Evolutionary conservation across 2,113 vertebrate genomes (phyloP).

Genomic region (Lethenteron reissneri): DNA sequence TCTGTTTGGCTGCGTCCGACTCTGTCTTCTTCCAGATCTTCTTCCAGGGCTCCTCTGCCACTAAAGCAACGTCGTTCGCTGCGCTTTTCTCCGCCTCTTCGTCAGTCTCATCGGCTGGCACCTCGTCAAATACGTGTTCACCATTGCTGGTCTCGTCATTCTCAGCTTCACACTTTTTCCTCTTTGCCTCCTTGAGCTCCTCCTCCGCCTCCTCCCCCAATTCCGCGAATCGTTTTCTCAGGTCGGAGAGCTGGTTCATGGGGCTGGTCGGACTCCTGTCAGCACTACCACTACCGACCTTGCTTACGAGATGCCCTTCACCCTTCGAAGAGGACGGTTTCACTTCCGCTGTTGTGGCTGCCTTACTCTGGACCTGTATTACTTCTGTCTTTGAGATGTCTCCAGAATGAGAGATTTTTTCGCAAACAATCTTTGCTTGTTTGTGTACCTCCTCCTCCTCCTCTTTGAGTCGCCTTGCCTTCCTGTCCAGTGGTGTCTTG

Average conservation of each 20-base stretch:
- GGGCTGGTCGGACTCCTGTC: too few relatives aligned
- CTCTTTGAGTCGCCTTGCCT: too few relatives aligned
- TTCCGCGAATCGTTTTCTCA: constrained; percentile 6
- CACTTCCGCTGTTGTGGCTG: too few relatives aligned
- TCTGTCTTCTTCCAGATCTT: not conserved
- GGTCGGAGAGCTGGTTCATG: not conserved
- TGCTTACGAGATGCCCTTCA: too few relatives aligned
- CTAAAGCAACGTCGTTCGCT: not conserved
- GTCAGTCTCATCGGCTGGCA: not conserved
- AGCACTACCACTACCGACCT: too few relatives aligned
- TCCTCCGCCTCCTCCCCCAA: constrained; percentile 2
- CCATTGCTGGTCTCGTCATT: not conserved
- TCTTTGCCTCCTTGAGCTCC: not conserved
- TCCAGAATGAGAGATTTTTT: too few relatives aligned
- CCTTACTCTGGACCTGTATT: too few relatives aligned
- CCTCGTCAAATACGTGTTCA: not conserved
- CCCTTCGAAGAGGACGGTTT: too few relatives aligned
- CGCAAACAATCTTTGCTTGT: too few relatives aligned
- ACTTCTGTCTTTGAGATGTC: too few relatives aligned
- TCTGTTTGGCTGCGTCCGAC: not conserved
- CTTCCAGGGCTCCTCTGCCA: not conserved
- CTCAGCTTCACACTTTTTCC: not conserved
- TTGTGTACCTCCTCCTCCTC: too few relatives aligned
- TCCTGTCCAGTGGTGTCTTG: too few relatives aligned
- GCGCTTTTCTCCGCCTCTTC: not conserved